Base-by-base conservation (phyloP, 2,888 invertebrate genomes). In the Plusia festucae region DNA sequence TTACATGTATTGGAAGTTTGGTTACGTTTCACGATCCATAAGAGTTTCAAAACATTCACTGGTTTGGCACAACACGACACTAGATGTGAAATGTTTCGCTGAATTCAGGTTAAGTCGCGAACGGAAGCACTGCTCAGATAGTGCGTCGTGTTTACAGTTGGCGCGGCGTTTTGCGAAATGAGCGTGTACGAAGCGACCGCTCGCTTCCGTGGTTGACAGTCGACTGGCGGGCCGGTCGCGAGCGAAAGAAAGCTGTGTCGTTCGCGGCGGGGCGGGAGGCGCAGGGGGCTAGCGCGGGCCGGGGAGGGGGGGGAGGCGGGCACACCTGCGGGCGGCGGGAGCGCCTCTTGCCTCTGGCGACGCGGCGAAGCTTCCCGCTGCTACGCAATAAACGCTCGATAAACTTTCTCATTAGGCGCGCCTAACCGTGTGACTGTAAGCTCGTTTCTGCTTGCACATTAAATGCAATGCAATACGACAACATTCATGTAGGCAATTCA, bases 341-440 rank as follows among this genome's bases (percentile, higher is more conserved):
- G 88, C 86, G 88, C 88, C 88, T 88, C 88, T 86, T 84, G 88
- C 91, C 82, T 81, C 80, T 78, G 80, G 91, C 89, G 86, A 87
- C 82, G 82, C 89, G 87, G 85, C 88, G 90, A 90, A 93, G 94
- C 93, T 93, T 93, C 93, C 92, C 93, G 93, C 93, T 90, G 90
- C 93, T 93, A 94, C 94, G 94, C 94, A 95, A 94, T 94, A 95
- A 94, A 93, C 94, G 94, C 94, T 95, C 94, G 93, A 95, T 95
- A 95, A 94, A 94, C 93, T 94, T 94, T 94, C 94, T 94, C 94
- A 94, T 94, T 94, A 94, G 93, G 92, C 93, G 92, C 92, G 93
- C 92, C 93, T 93, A 92, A 93, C 93, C 91, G 93, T 94, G 93
- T 91, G 94, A 94, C 93, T 90, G 91, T 92, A 94, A 94, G 93